Conservation (phyloP, 2,113 vertebrate species). For the Lonchura striata region DNA sequence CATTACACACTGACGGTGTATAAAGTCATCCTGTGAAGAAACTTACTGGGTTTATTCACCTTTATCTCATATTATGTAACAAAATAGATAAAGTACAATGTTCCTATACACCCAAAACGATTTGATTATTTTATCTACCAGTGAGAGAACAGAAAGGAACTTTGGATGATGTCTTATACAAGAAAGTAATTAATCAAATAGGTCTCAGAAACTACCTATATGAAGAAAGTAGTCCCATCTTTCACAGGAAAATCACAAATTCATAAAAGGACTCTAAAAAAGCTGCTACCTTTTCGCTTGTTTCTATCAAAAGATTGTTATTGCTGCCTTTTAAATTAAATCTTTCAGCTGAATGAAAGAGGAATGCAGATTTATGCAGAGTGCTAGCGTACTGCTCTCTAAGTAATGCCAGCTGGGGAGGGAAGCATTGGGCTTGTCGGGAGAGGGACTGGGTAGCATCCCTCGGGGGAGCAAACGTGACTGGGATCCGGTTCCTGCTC, state of each 20-base stretch:
- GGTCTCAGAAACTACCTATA: rapidly evolving
- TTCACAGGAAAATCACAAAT: background rate
- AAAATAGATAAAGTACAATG: background rate
- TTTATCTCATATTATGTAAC: background rate
- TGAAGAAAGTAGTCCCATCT: rapidly evolving
- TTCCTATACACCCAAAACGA: rapidly evolving
- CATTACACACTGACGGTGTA: background rate
- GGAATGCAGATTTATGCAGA: rapidly evolving
- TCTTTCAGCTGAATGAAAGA: background rate
- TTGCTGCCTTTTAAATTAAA: background rate
- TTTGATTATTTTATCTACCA: background rate
- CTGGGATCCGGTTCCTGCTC: rapidly evolving
- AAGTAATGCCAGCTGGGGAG: rapidly evolving
- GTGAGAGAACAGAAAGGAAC: background rate
- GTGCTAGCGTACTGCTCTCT: rapidly evolving
- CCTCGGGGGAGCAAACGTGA: rapidly evolving
- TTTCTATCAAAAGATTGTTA: background rate
- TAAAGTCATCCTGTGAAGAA: background rate
- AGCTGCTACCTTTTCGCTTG: background rate
- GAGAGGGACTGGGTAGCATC: rapidly evolving
- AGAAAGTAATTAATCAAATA: background rate
- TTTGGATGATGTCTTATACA: background rate
- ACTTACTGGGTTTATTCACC: background rate
- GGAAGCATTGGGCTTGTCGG: rapidly evolving
- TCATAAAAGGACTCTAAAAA: background rate